A percentile compares a stretch with the other conserved stretches of the same genome.
Conservation (phyloP, 2,888 invertebrate genomes). For the Lasioglossum morio region DNA sequence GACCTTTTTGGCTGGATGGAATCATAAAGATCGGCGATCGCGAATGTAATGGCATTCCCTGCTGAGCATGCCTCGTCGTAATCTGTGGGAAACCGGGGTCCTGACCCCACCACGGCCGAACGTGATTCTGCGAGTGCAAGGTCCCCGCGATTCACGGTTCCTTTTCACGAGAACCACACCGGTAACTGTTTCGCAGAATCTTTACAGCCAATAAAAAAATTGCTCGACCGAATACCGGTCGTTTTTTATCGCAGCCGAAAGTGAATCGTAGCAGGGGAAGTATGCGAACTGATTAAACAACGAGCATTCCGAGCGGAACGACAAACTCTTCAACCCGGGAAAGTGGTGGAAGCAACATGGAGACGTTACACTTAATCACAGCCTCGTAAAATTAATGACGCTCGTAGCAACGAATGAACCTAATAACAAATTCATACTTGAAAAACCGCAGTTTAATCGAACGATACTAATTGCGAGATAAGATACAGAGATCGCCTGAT, state of each 20-base stretch:
- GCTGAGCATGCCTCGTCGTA: slow-evolving; percentile 74
- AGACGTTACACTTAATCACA: not conserved
- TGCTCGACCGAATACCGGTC: not conserved
- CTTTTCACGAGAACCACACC: slow-evolving; percentile 52
- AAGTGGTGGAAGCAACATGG: not conserved
- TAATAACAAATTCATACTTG: not conserved
- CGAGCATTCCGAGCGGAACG: not conserved
- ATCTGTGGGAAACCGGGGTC: slow-evolving; percentile 74
- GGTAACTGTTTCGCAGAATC: slow-evolving; percentile 54
- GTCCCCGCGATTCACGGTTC: slow-evolving; percentile 68
- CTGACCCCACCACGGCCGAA: slow-evolving; percentile 67
- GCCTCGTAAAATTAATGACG: not conserved
- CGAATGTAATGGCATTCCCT: slow-evolving; percentile 76
- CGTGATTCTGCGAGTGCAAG: slow-evolving; percentile 71
- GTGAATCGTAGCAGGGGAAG: not conserved
- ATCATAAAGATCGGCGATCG: slow-evolving; percentile 76
- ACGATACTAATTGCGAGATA: not conserved
- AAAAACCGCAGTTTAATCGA: not conserved
- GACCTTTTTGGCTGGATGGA: slow-evolving; percentile 73
- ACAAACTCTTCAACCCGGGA: not conserved
- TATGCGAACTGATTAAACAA: not conserved
- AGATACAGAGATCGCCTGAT: not conserved
- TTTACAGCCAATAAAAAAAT: slow-evolving; percentile 39
- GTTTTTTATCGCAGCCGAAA: not conserved
- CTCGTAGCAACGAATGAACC: not conserved